A percentile compares a stretch with the other conserved stretches of the same genome.
These are phyloP conservation scores for Cyprinodon diabolis DNA, from an alignment of 2,797 vertebrate species.

Conservation along the genomic window DNA sequence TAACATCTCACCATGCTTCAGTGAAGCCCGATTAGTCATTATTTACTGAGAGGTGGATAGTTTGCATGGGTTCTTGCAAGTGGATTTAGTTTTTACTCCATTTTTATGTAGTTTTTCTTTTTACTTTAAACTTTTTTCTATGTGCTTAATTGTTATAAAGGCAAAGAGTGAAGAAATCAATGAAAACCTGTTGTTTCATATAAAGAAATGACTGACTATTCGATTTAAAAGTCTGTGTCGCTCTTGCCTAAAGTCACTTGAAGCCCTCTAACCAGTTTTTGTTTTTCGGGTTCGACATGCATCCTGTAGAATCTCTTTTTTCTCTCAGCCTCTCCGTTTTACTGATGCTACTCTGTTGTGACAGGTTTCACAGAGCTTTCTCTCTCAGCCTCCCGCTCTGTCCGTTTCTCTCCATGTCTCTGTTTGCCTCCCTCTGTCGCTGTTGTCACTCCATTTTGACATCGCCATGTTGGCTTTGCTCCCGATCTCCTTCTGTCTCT, in stretches of 20 bases:
- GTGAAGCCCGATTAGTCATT: not conserved
- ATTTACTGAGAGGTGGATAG: not conserved
- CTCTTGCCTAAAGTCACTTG: not conserved
- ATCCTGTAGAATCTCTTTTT: conserved; percentile 1
- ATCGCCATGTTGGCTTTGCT: conserved; percentile 20
- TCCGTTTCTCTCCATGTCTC: conserved; percentile 31
- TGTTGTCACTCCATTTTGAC: conserved; percentile 55
- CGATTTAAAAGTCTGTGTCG: not conserved
- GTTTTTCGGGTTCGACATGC: conserved; percentile 6
- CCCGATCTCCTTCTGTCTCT: conserved; percentile 31
- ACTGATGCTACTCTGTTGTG: conserved; percentile 54
- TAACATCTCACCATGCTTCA: conserved; percentile 12
- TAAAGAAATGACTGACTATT: not conserved
- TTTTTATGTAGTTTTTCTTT: conserved; percentile 1
- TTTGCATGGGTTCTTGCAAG: not conserved
- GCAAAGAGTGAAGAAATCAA: not conserved
- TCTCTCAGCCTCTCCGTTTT: conserved; percentile 18
- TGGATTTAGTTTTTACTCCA: not conserved
- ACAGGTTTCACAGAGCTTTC: conserved; percentile 51
- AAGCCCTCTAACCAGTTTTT: not conserved
- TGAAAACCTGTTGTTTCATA: not conserved
- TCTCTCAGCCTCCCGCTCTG: conserved; percentile 22
- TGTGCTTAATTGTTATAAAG: not conserved
- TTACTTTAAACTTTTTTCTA: not conserved
- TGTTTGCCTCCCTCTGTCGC: conserved; percentile 36